Percentiles rank a stretch among this genome's conserved stretches.
phyloP scores from a whole-genome alignment of 2,113 vertebrate species.

The Istiophorus platypterus region DNA sequence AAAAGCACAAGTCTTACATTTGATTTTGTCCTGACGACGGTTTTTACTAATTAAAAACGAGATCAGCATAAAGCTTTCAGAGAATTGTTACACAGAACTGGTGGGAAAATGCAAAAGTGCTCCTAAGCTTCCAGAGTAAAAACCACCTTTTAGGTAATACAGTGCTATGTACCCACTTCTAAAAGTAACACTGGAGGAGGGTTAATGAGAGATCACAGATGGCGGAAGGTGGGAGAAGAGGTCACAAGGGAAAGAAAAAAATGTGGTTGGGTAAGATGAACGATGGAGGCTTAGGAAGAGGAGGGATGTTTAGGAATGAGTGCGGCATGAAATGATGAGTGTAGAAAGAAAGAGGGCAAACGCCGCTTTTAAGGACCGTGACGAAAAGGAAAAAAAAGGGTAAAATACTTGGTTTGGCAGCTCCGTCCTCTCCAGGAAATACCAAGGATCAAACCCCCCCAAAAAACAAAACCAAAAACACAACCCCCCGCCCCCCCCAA shows the following conservation, averaged over 20 bases:
- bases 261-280: not conserved
- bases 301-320: conserved; percentile 13
- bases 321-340: not conserved
- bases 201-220: conserved; percentile 3
- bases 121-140: too few species aligned
- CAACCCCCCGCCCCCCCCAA: too few species aligned
- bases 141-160: too few species aligned
- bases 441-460: not conserved
- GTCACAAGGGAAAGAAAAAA: not conserved
- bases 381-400: too few species aligned
- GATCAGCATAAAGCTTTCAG: too few species aligned
- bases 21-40: too few species aligned
- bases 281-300: conserved; percentile 7
- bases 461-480: too few species aligned
- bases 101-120: too few species aligned
- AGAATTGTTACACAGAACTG: too few species aligned
- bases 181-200: not conserved
- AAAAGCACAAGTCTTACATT: too few species aligned
- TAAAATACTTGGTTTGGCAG: not conserved
- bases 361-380: not conserved
- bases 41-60: too few species aligned
- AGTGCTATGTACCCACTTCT: not conserved
- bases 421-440: not conserved
- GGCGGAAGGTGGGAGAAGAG: conserved; percentile 13
- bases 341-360: not conserved